These are phyloP conservation scores for Argopecten irradians DNA, from an alignment of 1,140 invertebrate species.

Conservation along the genomic window DNA sequence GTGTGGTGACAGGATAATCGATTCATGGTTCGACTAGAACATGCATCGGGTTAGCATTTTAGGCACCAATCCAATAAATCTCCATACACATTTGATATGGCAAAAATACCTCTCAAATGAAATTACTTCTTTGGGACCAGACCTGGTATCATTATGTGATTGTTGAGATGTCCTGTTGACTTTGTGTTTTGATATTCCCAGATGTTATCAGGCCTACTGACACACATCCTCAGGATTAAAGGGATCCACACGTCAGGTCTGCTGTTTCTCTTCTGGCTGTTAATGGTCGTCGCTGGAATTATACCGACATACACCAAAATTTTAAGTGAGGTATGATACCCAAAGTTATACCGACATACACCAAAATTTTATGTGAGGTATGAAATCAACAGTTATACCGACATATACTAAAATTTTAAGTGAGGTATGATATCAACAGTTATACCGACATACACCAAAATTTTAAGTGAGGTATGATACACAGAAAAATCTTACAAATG, in stretches of 20 bases:
- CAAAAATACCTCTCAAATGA: neutral
- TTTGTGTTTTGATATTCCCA: slow-evolving; percentile 40
- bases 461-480: neutral
- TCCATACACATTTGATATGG: neutral
- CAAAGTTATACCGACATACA: neutral
- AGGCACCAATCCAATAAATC: neutral
- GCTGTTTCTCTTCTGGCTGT: slow-evolving; percentile 64
- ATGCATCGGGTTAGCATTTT: neutral
- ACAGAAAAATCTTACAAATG: slow-evolving; percentile 51
- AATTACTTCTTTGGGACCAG: neutral
- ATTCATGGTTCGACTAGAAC: too few relatives aligned
- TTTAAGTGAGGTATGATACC: slow-evolving; percentile 40
- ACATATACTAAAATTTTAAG: slow-evolving; percentile 55
- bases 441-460: neutral
- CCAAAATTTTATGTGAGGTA: neutral
- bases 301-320: slow-evolving; percentile 59
- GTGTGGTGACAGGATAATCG: too few relatives aligned
- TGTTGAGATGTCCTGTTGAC: neutral
- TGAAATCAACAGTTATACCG: slow-evolving; percentile 43
- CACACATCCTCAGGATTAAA: slow-evolving; percentile 48
- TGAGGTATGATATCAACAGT: slow-evolving; percentile 36
- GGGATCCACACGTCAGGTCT: slow-evolving; percentile 57
- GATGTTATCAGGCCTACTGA: slow-evolving; percentile 51
- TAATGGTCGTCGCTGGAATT: slow-evolving; percentile 48
- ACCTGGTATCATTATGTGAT: neutral